These are phyloP conservation scores for Circaetus cinerascens DNA, from an alignment of 2,113 vertebrate species.

Conservation along the genomic window DNA sequence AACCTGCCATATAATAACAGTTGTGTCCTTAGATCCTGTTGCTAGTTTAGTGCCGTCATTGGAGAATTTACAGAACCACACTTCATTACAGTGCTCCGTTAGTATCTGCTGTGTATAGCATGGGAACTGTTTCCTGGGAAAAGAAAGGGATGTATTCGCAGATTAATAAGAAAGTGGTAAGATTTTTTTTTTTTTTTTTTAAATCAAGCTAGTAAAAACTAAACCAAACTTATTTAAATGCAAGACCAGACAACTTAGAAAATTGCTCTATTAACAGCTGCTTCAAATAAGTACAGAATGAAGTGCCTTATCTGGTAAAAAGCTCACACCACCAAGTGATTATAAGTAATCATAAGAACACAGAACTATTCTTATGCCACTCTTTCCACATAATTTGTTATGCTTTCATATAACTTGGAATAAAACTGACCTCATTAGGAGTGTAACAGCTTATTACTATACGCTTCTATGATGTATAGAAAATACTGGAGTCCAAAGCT, in stretches of 20 bases:
- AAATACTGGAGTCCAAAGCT: not conserved
- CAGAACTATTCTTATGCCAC: not conserved
- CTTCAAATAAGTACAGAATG: not conserved
- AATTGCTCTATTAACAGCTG: not conserved
- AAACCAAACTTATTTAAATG: not conserved
- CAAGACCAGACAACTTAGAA: not conserved
- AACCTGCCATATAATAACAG: slow-evolving; percentile 96
- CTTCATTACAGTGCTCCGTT: slow-evolving; percentile 97
- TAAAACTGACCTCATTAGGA: not conserved
- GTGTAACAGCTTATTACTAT: not conserved
- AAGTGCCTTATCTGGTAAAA: not conserved
- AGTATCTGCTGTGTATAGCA: slow-evolving; percentile 97
- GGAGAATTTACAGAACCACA: slow-evolving; percentile 99
- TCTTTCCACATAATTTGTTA: not conserved
- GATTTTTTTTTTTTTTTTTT: not conserved
- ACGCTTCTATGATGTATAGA: not conserved
- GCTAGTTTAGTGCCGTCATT: slow-evolving; percentile 97
- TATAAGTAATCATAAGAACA: not conserved
- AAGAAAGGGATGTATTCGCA: not conserved
- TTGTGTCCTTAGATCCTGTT: slow-evolving; percentile 96
- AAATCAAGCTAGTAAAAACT: not conserved
- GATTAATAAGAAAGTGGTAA: not conserved
- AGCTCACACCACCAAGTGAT: not conserved
- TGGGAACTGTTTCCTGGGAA: slow-evolving; percentile 92
- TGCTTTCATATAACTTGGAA: not conserved